A percentile compares a stretch with the other conserved stretches of the same genome.
Conservation (phyloP, 2,888 invertebrate species). For the Aleiodes leptofemur region DNA sequence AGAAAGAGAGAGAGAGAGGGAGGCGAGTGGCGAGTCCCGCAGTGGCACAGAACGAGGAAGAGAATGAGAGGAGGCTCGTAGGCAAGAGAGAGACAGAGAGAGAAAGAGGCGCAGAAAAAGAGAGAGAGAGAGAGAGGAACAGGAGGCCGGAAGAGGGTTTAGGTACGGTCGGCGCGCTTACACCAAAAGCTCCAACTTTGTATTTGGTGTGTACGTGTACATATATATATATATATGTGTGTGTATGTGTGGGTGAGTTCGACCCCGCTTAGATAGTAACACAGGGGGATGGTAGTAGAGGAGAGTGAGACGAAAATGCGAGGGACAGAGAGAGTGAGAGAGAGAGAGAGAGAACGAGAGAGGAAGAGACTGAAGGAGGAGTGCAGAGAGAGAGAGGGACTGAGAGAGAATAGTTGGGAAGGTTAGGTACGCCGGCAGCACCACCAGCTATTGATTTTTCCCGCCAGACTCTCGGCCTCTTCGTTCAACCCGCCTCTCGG, state of each 20-base stretch:
- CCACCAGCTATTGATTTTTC: conserved; percentile 75
- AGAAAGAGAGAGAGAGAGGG: too few species aligned
- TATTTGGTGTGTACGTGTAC: conserved; percentile 27
- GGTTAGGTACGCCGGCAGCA: conserved; percentile 72
- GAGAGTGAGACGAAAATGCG: conserved; percentile 48
- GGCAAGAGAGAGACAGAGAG: conserved; percentile 23
- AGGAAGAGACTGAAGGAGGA: conserved; percentile 43
- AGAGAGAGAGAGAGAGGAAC: conserved; percentile 42
- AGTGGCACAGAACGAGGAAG: conserved; percentile 51
- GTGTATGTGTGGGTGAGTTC: conserved; percentile 64
- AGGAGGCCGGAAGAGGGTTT: conserved; percentile 57
- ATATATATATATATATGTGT: conserved; percentile 44
- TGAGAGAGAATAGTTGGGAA: conserved; percentile 61
- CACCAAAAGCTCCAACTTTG: conserved; percentile 52
- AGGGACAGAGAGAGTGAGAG: conserved; percentile 48
- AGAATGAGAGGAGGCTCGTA: conserved; percentile 37
- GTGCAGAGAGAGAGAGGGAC: conserved; percentile 52
- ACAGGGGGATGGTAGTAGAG: conserved; percentile 51
- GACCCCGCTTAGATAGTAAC: conserved; percentile 56
- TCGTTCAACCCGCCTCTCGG: conserved; percentile 61
- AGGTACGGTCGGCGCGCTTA: conserved; percentile 65
- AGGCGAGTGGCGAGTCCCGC: conserved; percentile 57
- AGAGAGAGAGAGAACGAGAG: conserved; percentile 46
- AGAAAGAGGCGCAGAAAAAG: conserved; percentile 37
- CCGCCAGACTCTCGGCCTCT: conserved; percentile 73